phyloP scores from a whole-genome alignment of 2,797 vertebrate species.

The Intellagama lesueurii region DNA sequence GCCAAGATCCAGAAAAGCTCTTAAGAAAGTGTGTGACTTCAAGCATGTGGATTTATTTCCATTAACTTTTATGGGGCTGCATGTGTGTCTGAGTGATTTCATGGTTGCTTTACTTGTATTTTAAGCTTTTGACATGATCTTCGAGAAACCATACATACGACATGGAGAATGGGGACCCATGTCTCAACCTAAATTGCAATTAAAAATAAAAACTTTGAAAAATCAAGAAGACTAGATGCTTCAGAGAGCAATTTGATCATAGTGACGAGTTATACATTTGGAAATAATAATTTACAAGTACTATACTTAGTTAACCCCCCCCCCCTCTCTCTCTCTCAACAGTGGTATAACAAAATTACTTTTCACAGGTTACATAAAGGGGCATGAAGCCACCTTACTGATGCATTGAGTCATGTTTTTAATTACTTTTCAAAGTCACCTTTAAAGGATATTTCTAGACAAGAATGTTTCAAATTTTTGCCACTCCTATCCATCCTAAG shows the following conservation, averaged over 20 bases:
- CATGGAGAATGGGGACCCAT: neutral
- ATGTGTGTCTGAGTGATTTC: slow-evolving; percentile 26
- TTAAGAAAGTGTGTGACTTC: neutral
- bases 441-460: too few species aligned
- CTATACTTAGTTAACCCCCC: too few species aligned
- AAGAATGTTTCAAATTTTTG: too few species aligned
- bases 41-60: slow-evolving; percentile 25
- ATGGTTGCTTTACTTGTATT: neutral
- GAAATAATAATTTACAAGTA: too few species aligned
- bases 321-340: too few species aligned
- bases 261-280: neutral
- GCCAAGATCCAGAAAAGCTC: slow-evolving; percentile 28
- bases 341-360: too few species aligned
- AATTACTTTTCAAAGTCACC: too few species aligned
- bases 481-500: too few species aligned
- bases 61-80: slow-evolving; percentile 24
- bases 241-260: neutral
- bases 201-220: neutral
- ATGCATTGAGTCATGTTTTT: too few species aligned
- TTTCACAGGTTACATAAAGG: too few species aligned
- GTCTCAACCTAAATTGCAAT: neutral
- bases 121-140: neutral
- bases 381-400: too few species aligned
- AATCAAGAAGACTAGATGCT: neutral
- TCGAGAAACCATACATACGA: neutral